Conservation (phyloP, 2,797 vertebrate genomes). For the Thalassophryne amazonica region DNA sequence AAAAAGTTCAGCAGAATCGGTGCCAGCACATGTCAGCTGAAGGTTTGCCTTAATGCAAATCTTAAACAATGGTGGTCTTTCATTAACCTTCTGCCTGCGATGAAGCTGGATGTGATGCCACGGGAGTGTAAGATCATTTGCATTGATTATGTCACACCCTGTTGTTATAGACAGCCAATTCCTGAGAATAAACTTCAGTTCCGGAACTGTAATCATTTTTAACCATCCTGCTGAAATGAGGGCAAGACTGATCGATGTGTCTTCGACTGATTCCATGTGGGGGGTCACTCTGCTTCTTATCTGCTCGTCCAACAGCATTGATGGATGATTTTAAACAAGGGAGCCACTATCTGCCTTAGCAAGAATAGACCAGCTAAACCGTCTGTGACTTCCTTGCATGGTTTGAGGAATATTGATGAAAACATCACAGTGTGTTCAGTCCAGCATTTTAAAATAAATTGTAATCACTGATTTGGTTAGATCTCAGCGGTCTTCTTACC, state of each 20-base stretch:
- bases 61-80: conserved; percentile 45
- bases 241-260: conserved; percentile 58
- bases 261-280: conserved; percentile 47
- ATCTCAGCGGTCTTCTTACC: conserved; percentile 13
- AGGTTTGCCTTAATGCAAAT: conserved; percentile 16
- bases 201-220: conserved; percentile 65
- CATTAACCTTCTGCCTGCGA: conserved; percentile 41
- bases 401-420: conserved; percentile 61
- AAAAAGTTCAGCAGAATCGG: not conserved
- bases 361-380: conserved; percentile 45
- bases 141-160: conserved; percentile 67
- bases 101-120: conserved; percentile 28
- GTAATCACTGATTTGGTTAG: conserved; percentile 16
- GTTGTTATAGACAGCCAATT: conserved; percentile 57
- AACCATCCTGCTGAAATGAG: conserved; percentile 57
- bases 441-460: too few species aligned
- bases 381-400: conserved; percentile 38
- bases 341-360: conserved; percentile 38
- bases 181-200: conserved; percentile 65
- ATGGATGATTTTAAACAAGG: conserved; percentile 61
- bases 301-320: conserved; percentile 51
- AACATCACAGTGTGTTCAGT: conserved; percentile 51
- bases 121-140: conserved; percentile 51
- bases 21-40: not conserved
- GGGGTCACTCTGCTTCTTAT: conserved; percentile 54